A percentile compares a stretch with the other conserved stretches of the same genome.
Evolutionary conservation across 2,113 vertebrate genomes (phyloP).

Genomic region (Cyprinodon tularosa): DNA sequence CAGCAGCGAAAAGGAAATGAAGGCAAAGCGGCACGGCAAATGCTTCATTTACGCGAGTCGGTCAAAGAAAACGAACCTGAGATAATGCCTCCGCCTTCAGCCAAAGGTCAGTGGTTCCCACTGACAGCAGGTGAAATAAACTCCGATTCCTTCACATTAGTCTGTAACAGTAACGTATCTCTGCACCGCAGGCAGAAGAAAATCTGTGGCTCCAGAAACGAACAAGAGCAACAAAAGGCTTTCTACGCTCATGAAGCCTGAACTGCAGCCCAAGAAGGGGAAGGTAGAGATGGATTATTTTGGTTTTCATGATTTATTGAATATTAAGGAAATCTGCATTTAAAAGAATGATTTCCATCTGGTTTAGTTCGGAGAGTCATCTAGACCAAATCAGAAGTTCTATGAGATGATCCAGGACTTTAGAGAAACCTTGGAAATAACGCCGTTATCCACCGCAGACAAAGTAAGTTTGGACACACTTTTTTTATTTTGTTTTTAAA

Average conservation of each 20-base stretch:
- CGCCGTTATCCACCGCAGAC: slow-evolving; percentile 80
- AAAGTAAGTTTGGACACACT: slow-evolving; percentile 76
- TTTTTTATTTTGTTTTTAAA: not conserved
- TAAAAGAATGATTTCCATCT: not conserved
- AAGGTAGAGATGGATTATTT: slow-evolving; percentile 80
- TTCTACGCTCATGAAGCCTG: slow-evolving; percentile 83
- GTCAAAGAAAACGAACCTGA: slow-evolving; percentile 65
- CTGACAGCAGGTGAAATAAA: not conserved
- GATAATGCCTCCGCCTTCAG: slow-evolving; percentile 26
- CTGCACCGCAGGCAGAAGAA: slow-evolving; percentile 78
- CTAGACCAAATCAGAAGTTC: slow-evolving; percentile 92
- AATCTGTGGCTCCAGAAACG: slow-evolving; percentile 80
- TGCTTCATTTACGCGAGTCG: slow-evolving; percentile 34
- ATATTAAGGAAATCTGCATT: not conserved
- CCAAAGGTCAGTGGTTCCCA: slow-evolving; percentile 30
- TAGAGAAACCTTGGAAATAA: slow-evolving; percentile 85
- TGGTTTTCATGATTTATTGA: not conserved
- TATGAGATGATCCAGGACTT: slow-evolving; percentile 93
- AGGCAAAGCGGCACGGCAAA: slow-evolving; percentile 24
- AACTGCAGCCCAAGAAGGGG: slow-evolving; percentile 83
- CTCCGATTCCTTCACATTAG: not conserved
- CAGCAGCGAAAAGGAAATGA: slow-evolving; percentile 49
- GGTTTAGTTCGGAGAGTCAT: slow-evolving; percentile 84
- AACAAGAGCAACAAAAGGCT: slow-evolving; percentile 87
- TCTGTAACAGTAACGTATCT: not conserved